Base-by-base conservation (phyloP, 2,113 vertebrate species). In the Anhinga anhinga region DNA sequence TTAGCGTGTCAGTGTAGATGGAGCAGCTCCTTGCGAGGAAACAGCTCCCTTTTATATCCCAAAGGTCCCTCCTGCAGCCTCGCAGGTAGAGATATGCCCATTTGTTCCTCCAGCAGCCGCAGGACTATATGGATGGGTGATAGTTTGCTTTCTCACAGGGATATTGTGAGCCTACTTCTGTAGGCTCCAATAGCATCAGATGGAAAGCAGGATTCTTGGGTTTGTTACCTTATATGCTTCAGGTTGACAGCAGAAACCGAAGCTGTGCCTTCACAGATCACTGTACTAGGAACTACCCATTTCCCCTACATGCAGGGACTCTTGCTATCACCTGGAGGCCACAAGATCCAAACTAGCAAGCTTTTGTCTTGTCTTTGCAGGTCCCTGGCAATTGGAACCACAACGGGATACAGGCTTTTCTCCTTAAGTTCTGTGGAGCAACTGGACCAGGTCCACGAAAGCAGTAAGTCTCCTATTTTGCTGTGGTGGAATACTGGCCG, bases 361-460 rank as follows among this genome's bases (percentile, higher is more conserved):
- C 11, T 71, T 91, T 30, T 65, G 17, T 72, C 76, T 80, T 96
- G 8, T 97, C 93, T 88, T 81, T 71, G 36, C 97, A 99, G 99
- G 95, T 99, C 99, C 55, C 97, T 99, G 96, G 99, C 99, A 67
- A 97, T 99, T 92, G 99, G 99, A 96, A 99, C 99, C 73, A 98
- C 98, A 97, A 98, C 97, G 10, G 99, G 99, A 56, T 99, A 99
- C 97, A 98, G 98, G 95, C 98, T 99, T 85, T 99, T 99, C 96
- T 99, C 99, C 94, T 95, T 99, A 97, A 99, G 99, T 95, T 98
- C 98, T 36, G 99, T 99, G 98, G 99, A 99, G 25, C 98, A 98
- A 29, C 98, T 99, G 98, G 99, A 99, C 97, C 99, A 99, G 91
- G 98, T 99, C 97, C 98, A 99, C 9, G 98, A 99, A 97, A 99